These are phyloP conservation scores for Pollachius pollachius DNA, from an alignment of 2,113 vertebrate species.

Conservation along the genomic window DNA sequence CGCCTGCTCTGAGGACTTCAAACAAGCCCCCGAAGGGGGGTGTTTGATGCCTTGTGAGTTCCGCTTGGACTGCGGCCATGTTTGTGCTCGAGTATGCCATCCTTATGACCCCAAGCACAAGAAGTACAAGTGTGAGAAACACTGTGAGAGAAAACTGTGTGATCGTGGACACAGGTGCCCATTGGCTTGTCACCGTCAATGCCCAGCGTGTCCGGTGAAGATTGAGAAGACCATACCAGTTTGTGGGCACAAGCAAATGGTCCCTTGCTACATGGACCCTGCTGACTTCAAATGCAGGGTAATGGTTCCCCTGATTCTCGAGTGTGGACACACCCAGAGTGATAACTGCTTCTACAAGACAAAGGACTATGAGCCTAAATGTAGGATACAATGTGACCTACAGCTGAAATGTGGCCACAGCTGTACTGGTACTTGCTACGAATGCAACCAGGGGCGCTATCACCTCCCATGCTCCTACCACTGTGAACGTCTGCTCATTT, in stretches of 20 bases:
- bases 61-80: constrained; percentile 75
- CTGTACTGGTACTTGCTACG: constrained; percentile 80
- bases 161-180: constrained; percentile 79
- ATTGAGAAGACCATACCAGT: constrained; percentile 46
- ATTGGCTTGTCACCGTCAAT: constrained; percentile 69
- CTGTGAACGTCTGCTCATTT: constrained; percentile 80
- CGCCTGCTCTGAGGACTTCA: constrained; percentile 77
- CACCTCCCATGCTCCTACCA: constrained; percentile 74
- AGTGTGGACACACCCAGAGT: constrained; percentile 64
- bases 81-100: constrained; percentile 86
- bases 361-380: constrained; percentile 27
- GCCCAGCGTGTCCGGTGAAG: constrained; percentile 73
- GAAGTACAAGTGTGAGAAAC: constrained; percentile 71
- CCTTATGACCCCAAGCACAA: constrained; percentile 84
- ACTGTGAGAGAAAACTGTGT: constrained; percentile 52
- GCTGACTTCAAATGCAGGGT: constrained; percentile 81
- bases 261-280: constrained; percentile 79
- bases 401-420: constrained; percentile 74
- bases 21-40: constrained; percentile 86
- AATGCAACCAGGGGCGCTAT: constrained; percentile 82
- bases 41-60: constrained; percentile 85
- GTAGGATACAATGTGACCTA: constrained; percentile 63
- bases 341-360: constrained; percentile 68
- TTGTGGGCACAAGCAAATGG: constrained; percentile 84
- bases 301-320: constrained; percentile 45